Evolutionary conservation across 2,113 vertebrate genomes (phyloP).

Genomic region (Pipa parva): DNA sequence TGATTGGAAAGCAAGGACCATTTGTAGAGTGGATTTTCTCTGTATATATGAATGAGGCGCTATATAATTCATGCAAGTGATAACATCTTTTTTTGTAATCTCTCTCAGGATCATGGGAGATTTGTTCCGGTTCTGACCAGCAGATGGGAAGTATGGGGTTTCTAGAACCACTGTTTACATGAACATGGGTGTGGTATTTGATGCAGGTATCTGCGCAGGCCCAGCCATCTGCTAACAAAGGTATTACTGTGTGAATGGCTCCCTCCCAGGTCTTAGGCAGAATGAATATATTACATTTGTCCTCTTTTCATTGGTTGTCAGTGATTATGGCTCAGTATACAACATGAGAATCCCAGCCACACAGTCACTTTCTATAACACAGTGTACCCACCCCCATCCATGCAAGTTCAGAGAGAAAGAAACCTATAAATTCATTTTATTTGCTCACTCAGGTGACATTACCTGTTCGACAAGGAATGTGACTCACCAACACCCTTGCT

Average conservation of each 20-base stretch:
- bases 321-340: neutral
- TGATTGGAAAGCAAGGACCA: too few species aligned
- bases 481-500: conserved; percentile 12
- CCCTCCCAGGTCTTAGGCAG: conserved; percentile 8
- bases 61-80: too few species aligned
- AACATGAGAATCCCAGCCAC: neutral
- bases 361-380: neutral
- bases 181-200: neutral
- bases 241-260: neutral
- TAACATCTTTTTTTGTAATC: too few species aligned
- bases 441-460: conserved; percentile 35
- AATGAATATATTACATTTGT: conserved; percentile 28
- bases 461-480: conserved; percentile 31
- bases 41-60: too few species aligned
- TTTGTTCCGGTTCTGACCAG: too few species aligned
- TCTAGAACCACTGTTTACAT: too few species aligned
- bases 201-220: neutral
- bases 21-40: too few species aligned
- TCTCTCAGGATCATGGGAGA: too few species aligned
- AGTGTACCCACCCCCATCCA: neutral
- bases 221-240: neutral
- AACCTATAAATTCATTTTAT: neutral
- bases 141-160: too few species aligned
- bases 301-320: conserved; percentile 16
- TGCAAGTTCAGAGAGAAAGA: conserved; percentile 4